A percentile compares a stretch with the other conserved stretches of the same genome.
These are phyloP conservation scores for Parascotia fuliginaria DNA, from an alignment of 2,888 invertebrate species.

Conservation along the genomic window DNA sequence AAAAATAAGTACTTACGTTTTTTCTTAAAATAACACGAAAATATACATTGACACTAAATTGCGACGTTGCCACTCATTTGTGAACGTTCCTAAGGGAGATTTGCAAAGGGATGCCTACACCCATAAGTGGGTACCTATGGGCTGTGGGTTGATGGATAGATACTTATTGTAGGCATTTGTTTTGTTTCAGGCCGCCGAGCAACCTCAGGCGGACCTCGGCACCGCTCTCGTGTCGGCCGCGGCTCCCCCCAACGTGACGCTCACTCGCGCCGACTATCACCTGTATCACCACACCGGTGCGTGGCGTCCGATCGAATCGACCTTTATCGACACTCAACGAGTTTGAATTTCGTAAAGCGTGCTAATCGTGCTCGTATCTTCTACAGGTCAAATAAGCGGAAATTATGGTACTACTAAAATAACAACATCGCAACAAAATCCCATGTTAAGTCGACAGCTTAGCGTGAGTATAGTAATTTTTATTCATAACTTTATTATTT, in stretches of 20 bases:
- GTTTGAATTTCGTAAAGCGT: not conserved
- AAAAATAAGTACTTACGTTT: too few relatives aligned
- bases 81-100: too few relatives aligned
- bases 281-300: constrained; percentile 74
- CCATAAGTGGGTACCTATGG: too few relatives aligned
- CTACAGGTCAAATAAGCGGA: constrained; percentile 79
- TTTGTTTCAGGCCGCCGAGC: constrained; percentile 84
- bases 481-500: too few relatives aligned
- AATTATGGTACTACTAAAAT: constrained; percentile 85
- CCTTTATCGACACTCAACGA: not conserved
- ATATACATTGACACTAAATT: too few relatives aligned
- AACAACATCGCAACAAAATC: constrained; percentile 92
- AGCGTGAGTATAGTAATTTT: constrained; percentile 91
- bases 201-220: constrained; percentile 87
- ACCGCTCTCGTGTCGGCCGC: constrained; percentile 92
- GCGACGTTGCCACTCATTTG: too few relatives aligned
- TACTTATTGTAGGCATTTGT: too few relatives aligned
- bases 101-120: too few relatives aligned
- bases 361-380: not conserved
- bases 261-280: constrained; percentile 88
- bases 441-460: constrained; percentile 95
- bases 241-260: constrained; percentile 95
- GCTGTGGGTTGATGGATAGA: too few relatives aligned
- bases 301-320: constrained; percentile 32
- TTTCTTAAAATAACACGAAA: too few relatives aligned